These are phyloP conservation scores for Pedicia rivosa DNA, from an alignment of 2,888 invertebrate genomes.

Conservation along the genomic window DNA sequence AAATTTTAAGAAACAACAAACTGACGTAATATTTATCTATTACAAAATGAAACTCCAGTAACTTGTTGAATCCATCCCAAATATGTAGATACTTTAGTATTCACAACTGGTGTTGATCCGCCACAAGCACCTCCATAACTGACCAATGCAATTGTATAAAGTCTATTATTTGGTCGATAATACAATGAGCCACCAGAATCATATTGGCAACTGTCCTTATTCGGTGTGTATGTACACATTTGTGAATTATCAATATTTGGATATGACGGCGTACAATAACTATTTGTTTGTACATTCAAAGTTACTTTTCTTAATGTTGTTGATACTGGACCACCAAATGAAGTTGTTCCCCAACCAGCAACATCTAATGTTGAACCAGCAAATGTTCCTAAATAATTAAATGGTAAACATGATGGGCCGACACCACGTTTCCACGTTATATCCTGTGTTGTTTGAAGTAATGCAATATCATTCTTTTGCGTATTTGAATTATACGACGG, in stretches of 20 bases:
- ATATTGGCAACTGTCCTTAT: slow-evolving; percentile 36
- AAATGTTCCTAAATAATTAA: slow-evolving; percentile 9
- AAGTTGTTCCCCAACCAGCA: slow-evolving; percentile 40
- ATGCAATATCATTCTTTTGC: slow-evolving; percentile 11
- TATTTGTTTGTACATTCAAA: slow-evolving; percentile 31
- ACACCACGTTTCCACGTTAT: slow-evolving; percentile 9
- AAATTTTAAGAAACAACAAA: too few relatives aligned
- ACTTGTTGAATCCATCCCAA: slow-evolving; percentile 37
- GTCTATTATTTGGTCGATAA: slow-evolving; percentile 26
- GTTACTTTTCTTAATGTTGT: slow-evolving; percentile 33
- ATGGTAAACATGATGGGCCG: slow-evolving; percentile 12
- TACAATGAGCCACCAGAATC: slow-evolving; percentile 40
- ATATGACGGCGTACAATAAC: slow-evolving; percentile 27
- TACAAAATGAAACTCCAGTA: slow-evolving; percentile 22
- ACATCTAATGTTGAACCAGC: slow-evolving; percentile 14
- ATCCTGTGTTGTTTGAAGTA: slow-evolving; percentile 6
- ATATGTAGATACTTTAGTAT: slow-evolving; percentile 38
- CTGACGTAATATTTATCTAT: too few relatives aligned
- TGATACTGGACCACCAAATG: slow-evolving; percentile 35
- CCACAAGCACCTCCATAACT: slow-evolving; percentile 40
- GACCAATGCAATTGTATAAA: slow-evolving; percentile 36
- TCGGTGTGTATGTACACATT: slow-evolving; percentile 34
- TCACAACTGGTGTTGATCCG: slow-evolving; percentile 33
- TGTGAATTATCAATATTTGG: slow-evolving; percentile 14
- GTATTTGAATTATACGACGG: slow-evolving; percentile 9